Percentiles rank a stretch among this genome's conserved stretches.
Evolutionary conservation across 2,888 invertebrate genomes (phyloP).

Genomic region (Adineta ricciae): DNA sequence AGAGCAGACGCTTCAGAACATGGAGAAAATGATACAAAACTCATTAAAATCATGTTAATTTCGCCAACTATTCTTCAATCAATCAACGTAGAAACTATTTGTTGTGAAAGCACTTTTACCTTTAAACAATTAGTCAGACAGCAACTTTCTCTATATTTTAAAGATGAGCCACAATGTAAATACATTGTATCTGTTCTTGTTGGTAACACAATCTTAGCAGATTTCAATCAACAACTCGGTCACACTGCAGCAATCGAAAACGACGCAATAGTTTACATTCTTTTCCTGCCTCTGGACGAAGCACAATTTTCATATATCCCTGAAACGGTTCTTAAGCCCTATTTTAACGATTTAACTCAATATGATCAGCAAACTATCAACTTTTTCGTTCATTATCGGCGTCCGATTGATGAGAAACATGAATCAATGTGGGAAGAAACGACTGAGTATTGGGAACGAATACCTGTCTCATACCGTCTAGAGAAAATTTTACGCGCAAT

Average conservation of each 20-base stretch:
- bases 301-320: not conserved
- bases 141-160: not conserved
- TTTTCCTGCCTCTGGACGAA: not conserved
- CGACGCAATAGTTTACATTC: not conserved
- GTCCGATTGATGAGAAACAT: not conserved
- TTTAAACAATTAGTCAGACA: not conserved
- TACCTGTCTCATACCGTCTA: not conserved
- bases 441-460: not conserved
- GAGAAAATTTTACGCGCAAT: not conserved
- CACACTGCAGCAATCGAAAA: not conserved
- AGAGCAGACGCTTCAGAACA: not conserved
- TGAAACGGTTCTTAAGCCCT: not conserved
- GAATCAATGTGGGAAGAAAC: not conserved
- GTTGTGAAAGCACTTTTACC: not conserved
- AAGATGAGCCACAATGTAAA: not conserved
- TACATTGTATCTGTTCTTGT: not conserved
- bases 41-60: not conserved
- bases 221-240: not conserved
- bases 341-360: not conserved
- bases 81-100: not conserved
- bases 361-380: not conserved
- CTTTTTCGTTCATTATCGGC: not conserved
- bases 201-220: not conserved
- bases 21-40: not conserved
- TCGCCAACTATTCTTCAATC: not conserved